Evolutionary conservation across 2,888 invertebrate genomes (phyloP).

Genomic region (Drosophila atripex): DNA sequence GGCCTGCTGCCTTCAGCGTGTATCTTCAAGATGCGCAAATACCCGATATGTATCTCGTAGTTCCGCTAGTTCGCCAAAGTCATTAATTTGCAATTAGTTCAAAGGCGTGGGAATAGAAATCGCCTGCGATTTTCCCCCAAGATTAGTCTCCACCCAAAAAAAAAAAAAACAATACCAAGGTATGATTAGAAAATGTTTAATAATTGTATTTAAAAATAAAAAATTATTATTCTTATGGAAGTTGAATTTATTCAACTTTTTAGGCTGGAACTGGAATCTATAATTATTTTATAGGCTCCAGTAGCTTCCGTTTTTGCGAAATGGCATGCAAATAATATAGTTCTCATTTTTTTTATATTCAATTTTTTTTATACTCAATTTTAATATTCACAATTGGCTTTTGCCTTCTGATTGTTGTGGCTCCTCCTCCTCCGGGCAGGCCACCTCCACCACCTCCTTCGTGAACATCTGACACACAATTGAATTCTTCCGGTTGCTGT

Average conservation of each 20-base stretch:
- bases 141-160: constrained; percentile 6
- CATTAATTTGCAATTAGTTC: constrained; percentile 79
- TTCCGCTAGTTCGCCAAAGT: constrained; percentile 58
- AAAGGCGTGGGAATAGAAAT: constrained; percentile 70
- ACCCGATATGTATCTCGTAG: constrained; percentile 22
- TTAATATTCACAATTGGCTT: constrained; percentile 63
- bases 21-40: constrained; percentile 60
- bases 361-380: too few species aligned
- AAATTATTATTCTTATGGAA: background rate
- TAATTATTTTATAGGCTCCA: constrained; percentile 6
- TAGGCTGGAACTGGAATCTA: background rate
- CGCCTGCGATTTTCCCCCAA: constrained; percentile 58
- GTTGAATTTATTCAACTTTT: background rate
- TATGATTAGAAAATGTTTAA: background rate
- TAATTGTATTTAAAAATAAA: constrained; percentile 15
- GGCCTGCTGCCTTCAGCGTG: background rate
- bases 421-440: background rate
- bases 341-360: too few species aligned
- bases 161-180: background rate
- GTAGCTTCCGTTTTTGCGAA: constrained; percentile 3
- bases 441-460: background rate
- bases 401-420: constrained; percentile 27
- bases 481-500: constrained; percentile 72
- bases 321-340: constrained; percentile 25
- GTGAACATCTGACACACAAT: constrained; percentile 65